These are phyloP conservation scores for Arenaria interpres DNA, from an alignment of 2,113 vertebrate genomes.

Conservation along the genomic window DNA sequence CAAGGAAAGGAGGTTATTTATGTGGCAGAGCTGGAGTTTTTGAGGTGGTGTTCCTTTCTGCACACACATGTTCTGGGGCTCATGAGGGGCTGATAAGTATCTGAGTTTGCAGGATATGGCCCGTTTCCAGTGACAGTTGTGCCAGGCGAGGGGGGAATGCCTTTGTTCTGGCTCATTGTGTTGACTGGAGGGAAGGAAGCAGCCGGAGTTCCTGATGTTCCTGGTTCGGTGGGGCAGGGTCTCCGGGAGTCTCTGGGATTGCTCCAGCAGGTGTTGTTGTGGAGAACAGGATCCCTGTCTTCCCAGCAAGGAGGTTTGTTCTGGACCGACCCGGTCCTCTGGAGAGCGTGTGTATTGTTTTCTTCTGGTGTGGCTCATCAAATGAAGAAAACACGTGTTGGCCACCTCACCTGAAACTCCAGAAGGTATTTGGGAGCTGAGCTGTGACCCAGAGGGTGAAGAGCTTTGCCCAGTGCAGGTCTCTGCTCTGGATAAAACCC, in stretches of 20 bases:
- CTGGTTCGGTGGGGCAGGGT: slow-evolving; percentile 43
- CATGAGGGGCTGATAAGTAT: slow-evolving; percentile 38
- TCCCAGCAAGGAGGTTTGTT: neutral
- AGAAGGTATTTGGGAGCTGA: neutral
- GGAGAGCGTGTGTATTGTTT: slow-evolving; percentile 1
- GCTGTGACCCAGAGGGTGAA: neutral
- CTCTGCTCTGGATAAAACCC: neutral
- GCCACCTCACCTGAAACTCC: neutral
- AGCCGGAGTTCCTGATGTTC: slow-evolving; percentile 72
- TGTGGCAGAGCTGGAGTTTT: neutral
- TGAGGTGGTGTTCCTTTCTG: neutral
- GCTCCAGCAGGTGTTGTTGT: slow-evolving; percentile 72
- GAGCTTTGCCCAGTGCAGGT: neutral
- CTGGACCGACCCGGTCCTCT: neutral
- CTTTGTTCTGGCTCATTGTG: slow-evolving; percentile 76
- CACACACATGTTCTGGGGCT: neutral
- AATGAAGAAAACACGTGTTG: slow-evolving; percentile 54
- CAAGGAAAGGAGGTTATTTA: neutral
- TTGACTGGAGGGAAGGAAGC: slow-evolving; percentile 78
- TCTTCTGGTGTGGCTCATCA: neutral
- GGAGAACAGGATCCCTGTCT: slow-evolving; percentile 38
- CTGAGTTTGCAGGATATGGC: slow-evolving; percentile 57
- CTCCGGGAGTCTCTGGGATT: slow-evolving; percentile 47
- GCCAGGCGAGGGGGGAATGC: slow-evolving; percentile 56
- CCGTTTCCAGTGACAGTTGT: slow-evolving; percentile 9